These are phyloP conservation scores for Lordiphosa andalusiaca DNA, from an alignment of 2,888 invertebrate genomes.

Conservation along the genomic window DNA sequence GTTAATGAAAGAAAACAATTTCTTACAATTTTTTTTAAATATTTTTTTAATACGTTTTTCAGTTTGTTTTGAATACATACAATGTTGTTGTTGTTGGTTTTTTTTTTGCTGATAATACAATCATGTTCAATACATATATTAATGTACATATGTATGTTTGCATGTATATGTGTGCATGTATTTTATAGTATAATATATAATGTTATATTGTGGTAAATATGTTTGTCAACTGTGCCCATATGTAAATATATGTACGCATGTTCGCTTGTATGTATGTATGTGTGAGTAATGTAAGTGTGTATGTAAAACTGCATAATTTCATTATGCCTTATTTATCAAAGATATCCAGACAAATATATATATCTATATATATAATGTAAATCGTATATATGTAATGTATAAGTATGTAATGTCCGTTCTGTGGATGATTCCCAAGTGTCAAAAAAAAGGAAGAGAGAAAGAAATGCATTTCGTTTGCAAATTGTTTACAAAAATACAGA, in stretches of 20 bases:
- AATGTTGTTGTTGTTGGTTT: conserved; percentile 16
- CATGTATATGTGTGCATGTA: neutral
- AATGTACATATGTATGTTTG: conserved; percentile 3
- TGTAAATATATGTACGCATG: conserved; percentile 7
- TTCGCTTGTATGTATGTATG: conserved; percentile 6
- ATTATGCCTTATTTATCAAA: conserved; percentile 53
- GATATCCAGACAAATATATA: conserved; percentile 20
- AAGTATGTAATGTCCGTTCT: conserved; percentile 33
- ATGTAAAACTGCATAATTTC: conserved; percentile 53
- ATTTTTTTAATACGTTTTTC: conserved; percentile 13
- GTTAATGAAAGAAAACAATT: no score
- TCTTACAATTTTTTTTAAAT: no score
- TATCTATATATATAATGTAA: conserved; percentile 13
- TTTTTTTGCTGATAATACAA: conserved; percentile 2
- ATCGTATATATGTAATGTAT: conserved; percentile 29
- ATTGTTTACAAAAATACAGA: conserved; percentile 1
- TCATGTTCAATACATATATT: conserved; percentile 4
- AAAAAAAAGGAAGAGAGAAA: no score
- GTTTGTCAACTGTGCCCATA: conserved; percentile 17
- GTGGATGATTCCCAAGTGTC: conserved; percentile 17
- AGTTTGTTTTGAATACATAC: conserved; percentile 35
- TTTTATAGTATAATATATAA: no score
- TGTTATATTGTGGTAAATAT: neutral
- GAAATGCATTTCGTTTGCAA: conserved; percentile 3
- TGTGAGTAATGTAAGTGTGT: conserved; percentile 1